Conservation (phyloP, 2,888 invertebrate species). For the Synergus laeviventris region DNA sequence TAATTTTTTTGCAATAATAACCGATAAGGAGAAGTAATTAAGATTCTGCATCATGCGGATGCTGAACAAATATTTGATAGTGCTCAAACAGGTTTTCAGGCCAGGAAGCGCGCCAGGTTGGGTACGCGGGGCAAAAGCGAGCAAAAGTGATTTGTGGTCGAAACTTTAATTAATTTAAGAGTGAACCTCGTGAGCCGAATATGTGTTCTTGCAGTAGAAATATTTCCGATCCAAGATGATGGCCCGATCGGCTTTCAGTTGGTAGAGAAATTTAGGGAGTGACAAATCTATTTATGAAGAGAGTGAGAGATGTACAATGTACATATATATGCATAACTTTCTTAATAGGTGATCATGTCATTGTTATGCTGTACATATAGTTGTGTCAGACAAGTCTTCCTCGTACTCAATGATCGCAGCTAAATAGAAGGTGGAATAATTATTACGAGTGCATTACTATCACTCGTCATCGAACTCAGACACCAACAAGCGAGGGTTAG, state of each 20-base stretch:
- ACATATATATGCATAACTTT: slow-evolving; percentile 8
- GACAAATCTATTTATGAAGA: not conserved
- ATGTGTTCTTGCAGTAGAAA: not conserved
- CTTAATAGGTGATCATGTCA: slow-evolving; percentile 9
- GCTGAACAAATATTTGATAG: slow-evolving; percentile 39
- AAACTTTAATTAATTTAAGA: slow-evolving; percentile 35
- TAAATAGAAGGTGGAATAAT: slow-evolving; percentile 11
- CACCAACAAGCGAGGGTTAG: not conserved
- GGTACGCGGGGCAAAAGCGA: slow-evolving; percentile 17
- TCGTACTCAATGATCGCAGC: slow-evolving; percentile 18
- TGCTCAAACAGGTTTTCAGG: slow-evolving; percentile 33
- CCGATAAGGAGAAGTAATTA: slow-evolving; percentile 39
- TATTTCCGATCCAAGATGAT: not conserved
- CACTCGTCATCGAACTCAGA: slow-evolving; percentile 25
- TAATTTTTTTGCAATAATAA: slow-evolving; percentile 38
- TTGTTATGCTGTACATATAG: not conserved
- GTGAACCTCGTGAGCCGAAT: not conserved
- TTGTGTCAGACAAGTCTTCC: slow-evolving; percentile 32
- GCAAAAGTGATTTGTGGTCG: slow-evolving; percentile 38
- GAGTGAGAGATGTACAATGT: too few species aligned
- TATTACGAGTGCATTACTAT: slow-evolving; percentile 20
- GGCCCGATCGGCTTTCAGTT: not conserved
- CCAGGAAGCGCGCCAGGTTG: slow-evolving; percentile 29
- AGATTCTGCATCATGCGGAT: slow-evolving; percentile 37
- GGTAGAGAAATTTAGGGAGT: not conserved